Base-by-base conservation (phyloP, 2,888 invertebrate species). In the Tetragonisca angustula region DNA sequence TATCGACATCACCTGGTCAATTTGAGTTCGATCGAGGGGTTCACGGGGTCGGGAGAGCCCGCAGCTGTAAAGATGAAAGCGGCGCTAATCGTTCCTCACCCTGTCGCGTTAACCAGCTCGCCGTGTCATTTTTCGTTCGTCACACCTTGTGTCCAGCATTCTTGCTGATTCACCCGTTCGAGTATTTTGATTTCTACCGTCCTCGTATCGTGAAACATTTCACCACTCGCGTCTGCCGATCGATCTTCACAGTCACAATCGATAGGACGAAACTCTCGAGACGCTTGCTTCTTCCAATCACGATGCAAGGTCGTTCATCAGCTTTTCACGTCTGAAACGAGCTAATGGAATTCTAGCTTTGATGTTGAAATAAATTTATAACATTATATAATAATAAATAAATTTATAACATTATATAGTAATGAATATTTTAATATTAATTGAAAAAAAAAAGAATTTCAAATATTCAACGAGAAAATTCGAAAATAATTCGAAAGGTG, bases 51-150 rank as follows among this genome's bases (percentile, higher is more conserved):
- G 73, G 64, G 43, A 36, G 19, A 43, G 9, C 9, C 9, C 71
- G 74, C 84, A 84, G 84, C 82, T 84, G 84, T 64, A 50, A 17
- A 78, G 82, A 78, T 76, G 71, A 78, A 83, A 77, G 78, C 84
- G 74, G 68, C 74, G 74, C 65, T 74, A 83, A 81, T 81, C 75
- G 65, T 61, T 62, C 82, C 78, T 78, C 77, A 27, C 83, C 78
- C 74, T 77, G 82, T 62, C 74, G 70, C 62, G 82, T 68, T 84
- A 84, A 84, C 76, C 83, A 82, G 78, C 72, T 74, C 72, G 54
- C 70, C 78, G 75, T 84, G 83, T 78, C 82, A 83, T 73, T 82
- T 43, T 83, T 83, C 76, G 62, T 83, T 82, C 82, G 82, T 83
- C 82, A 82, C 83, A 81, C 77, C 77, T 74, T 74, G 83, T 76